Base-by-base conservation (phyloP, 2,113 vertebrate species). In the Sminthopsis crassicaudata region DNA sequence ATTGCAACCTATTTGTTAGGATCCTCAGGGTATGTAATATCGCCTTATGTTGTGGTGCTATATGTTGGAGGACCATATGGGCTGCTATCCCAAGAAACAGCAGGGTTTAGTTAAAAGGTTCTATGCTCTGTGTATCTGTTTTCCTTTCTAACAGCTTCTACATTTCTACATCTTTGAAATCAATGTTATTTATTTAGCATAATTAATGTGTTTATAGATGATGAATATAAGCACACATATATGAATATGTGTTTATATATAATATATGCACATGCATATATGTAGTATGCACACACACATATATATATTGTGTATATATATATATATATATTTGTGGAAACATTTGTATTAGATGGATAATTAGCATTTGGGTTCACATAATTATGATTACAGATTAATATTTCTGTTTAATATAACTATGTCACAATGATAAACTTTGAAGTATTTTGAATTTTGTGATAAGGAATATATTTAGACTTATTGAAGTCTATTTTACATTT, bases 51-150 rank as follows among this genome's bases (percentile, higher is more conserved):
- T 95, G 23, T 12, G 60, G 67, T 67, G 42, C 16, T 57, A 54
- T 90, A 50, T 92, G 91, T 60, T 16, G 0, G 0, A 92, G 8
- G 76, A 88, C 8, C 92, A 98, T 95, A 97, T 54, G 51, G 95
- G 96, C 36, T 95, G 24, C 0, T 93, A 89, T 76, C 84, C 46
- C 42, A 60, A 90, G 42, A 92, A 96, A 95, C 97, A 97, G 96
- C 96, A 94, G 96, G 92, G 84, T 91, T 96, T 84, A 93, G 52
- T 94, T 92, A 42, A 48, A 89, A 93, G 26, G 7, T 46, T 89
- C 23, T 92, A 94, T 90, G 88, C 23, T 67, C 60, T 24, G 51
- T 2, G 67, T 84, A 50, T 91, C 90, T 90, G 48, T 14, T 16
- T 36, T 0, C 1, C 0, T 92, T 96, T 11, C 46, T 19, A 95